Percentiles rank a stretch among this genome's conserved stretches.
Conservation (phyloP, 1,140 invertebrate genomes). For the Hypsibius dujardini region DNA sequence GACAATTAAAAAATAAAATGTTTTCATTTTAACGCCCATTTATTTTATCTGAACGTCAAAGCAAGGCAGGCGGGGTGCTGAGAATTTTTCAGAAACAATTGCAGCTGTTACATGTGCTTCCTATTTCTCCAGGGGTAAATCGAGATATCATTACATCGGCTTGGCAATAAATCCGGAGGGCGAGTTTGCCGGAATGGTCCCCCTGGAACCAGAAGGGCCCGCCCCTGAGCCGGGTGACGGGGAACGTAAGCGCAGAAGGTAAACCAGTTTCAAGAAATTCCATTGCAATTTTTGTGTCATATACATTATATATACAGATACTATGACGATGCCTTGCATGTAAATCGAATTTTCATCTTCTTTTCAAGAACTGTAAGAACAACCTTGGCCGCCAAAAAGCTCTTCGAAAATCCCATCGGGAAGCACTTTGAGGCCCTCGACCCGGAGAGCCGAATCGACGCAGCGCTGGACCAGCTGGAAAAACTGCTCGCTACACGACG, state of each 20-base stretch:
- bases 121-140: background rate
- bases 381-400: background rate
- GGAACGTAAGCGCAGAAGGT: background rate
- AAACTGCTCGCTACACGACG: background rate
- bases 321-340: background rate
- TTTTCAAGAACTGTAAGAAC: background rate
- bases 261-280: background rate
- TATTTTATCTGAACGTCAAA: too few relatives aligned
- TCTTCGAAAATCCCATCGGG: background rate
- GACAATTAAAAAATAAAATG: too few relatives aligned
- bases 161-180: conserved; percentile 3
- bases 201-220: background rate
- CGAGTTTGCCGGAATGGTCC: conserved; percentile 8
- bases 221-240: background rate
- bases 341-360: background rate
- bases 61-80: too few relatives aligned
- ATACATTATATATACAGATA: background rate
- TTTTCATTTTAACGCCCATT: too few relatives aligned
- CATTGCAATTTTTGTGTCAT: background rate
- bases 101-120: too few relatives aligned
- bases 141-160: conserved; percentile 5
- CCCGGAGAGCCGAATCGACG: background rate
- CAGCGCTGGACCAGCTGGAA: background rate
- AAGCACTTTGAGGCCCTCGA: conserved; percentile 1
- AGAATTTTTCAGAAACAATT: too few relatives aligned